These are phyloP conservation scores for Phymastichus coffea DNA, from an alignment of 1,140 invertebrate genomes.

Conservation along the genomic window DNA sequence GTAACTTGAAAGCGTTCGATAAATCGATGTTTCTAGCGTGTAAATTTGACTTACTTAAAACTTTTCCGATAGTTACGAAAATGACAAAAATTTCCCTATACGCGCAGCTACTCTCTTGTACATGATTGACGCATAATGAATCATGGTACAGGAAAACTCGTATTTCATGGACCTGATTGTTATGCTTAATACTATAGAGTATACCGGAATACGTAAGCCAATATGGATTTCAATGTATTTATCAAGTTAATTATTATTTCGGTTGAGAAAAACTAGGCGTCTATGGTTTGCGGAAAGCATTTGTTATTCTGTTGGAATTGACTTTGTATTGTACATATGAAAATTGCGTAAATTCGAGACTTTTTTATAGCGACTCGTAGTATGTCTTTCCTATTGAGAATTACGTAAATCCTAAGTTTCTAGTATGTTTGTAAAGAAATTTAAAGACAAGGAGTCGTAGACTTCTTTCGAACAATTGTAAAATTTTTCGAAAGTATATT, in stretches of 20 bases:
- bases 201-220: too few relatives aligned
- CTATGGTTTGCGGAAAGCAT: too few relatives aligned
- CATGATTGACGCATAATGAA: too few relatives aligned
- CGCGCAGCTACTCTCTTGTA: slow-evolving; percentile 49
- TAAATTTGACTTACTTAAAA: slow-evolving; percentile 15
- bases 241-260: too few relatives aligned
- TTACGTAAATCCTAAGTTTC: slow-evolving; percentile 3
- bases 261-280: too few relatives aligned
- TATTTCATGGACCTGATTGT: too few relatives aligned
- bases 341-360: neutral
- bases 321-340: too few relatives aligned
- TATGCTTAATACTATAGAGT: too few relatives aligned
- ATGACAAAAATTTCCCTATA: slow-evolving; percentile 36
- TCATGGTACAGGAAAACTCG: too few relatives aligned
- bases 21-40: slow-evolving; percentile 44
- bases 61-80: neutral
- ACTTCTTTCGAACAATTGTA: slow-evolving; percentile 1
- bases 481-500: slow-evolving; percentile 7
- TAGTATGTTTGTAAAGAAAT: slow-evolving; percentile 3
- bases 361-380: neutral
- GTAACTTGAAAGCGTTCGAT: slow-evolving; percentile 46
- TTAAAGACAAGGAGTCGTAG: slow-evolving; percentile 1
- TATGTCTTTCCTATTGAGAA: slow-evolving; percentile 1
- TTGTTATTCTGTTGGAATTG: too few relatives aligned
- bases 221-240: too few relatives aligned